These are phyloP conservation scores for Taurulus bubalis DNA, from an alignment of 2,113 vertebrate genomes.

Conservation along the genomic window DNA sequence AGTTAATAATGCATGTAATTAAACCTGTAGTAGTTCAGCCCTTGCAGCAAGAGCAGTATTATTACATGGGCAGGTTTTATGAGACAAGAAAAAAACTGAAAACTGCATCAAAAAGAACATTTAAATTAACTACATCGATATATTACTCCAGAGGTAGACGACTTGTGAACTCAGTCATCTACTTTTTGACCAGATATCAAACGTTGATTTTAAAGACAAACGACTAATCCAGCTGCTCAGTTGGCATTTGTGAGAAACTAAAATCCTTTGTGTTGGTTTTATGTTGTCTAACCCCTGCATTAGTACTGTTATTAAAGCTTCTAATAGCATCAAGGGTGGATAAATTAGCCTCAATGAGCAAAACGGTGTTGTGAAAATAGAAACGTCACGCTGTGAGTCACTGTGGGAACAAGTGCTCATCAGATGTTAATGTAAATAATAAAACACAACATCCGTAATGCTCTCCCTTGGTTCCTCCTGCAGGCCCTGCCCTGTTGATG, in stretches of 20 bases:
- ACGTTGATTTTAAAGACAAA: neutral
- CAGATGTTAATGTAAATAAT: constrained; percentile 19
- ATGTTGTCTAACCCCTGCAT: neutral
- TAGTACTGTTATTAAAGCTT: neutral
- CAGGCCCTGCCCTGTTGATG: constrained; percentile 63
- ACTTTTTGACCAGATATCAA: neutral
- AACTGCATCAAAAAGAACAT: neutral
- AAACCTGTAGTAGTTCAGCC: neutral
- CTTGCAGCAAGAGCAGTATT: neutral
- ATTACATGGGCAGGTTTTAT: neutral
- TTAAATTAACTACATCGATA: neutral
- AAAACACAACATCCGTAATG: constrained; percentile 23
- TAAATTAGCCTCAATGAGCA: neutral
- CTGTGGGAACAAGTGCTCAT: constrained; percentile 5
- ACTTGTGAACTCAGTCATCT: neutral
- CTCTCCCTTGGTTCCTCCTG: constrained; percentile 44
- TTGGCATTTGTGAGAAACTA: neutral
- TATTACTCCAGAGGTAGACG: neutral
- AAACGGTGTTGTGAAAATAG: constrained; percentile 1
- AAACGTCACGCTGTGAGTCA: neutral
- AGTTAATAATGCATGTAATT: neutral
- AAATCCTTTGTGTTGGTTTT: constrained; percentile 4
- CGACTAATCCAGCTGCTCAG: too few species aligned
- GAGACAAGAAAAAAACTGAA: neutral
- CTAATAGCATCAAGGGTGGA: neutral